Percentiles rank a stretch among this genome's conserved stretches.
Evolutionary conservation across 2,888 invertebrate species (phyloP).

Genomic region (Formica aserva): DNA sequence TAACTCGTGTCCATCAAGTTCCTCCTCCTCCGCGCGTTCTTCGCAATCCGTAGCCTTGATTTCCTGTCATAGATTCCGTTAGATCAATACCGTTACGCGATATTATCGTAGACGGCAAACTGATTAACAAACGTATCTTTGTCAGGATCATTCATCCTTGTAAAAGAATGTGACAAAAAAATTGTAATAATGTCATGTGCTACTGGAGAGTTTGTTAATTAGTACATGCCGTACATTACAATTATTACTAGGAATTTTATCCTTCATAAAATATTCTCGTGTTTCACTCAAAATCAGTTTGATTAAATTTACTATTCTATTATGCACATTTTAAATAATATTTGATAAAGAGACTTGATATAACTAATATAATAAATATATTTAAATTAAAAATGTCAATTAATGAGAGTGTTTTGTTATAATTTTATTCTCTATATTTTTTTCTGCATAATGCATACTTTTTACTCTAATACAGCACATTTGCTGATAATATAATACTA

Average conservation of each 20-base stretch:
- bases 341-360: neutral
- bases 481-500: neutral
- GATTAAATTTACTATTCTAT: neutral
- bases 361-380: neutral
- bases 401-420: neutral
- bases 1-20: constrained; percentile 86
- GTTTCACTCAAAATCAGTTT: neutral
- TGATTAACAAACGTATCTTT: constrained; percentile 33
- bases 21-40: constrained; percentile 86
- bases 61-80: constrained; percentile 69
- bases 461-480: neutral
- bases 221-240: neutral
- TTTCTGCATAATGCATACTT: neutral
- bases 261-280: neutral
- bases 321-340: neutral
- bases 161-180: neutral
- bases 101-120: constrained; percentile 26
- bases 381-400: neutral
- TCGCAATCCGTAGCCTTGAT: constrained; percentile 82
- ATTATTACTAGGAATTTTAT: neutral
- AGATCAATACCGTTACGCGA: constrained; percentile 40
- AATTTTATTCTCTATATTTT: neutral
- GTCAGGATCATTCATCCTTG: constrained; percentile 1
- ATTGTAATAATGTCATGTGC: neutral
- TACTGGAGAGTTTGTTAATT: neutral